Conservation (phyloP, 2,797 vertebrate genomes). For the Enteromius paludinosus region DNA sequence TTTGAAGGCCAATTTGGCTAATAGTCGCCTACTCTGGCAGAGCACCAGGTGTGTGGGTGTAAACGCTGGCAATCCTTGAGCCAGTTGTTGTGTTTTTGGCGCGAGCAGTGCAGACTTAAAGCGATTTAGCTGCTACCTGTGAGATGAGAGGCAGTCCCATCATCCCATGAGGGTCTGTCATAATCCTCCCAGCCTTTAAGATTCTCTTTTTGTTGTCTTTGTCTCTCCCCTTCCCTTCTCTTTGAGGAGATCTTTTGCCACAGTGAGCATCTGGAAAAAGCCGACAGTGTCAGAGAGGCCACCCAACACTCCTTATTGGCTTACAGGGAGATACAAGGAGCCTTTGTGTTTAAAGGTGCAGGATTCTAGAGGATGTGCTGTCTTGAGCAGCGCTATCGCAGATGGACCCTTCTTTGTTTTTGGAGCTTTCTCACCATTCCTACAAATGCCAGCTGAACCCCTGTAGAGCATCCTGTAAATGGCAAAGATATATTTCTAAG, state of each 20-base stretch:
- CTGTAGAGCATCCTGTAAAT: conserved; percentile 33
- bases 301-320: conserved; percentile 70
- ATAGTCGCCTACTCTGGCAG: conserved; percentile 67
- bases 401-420: conserved; percentile 50
- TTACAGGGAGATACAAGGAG: conserved; percentile 73
- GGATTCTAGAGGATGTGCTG: conserved; percentile 54
- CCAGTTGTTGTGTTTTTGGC: conserved; percentile 65
- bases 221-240: conserved; percentile 31
- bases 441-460: conserved; percentile 35
- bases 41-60: conserved; percentile 64
- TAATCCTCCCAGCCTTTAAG: conserved; percentile 34
- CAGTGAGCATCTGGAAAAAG: conserved; percentile 73
- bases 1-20: conserved; percentile 67
- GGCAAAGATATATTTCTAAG: conserved; percentile 37
- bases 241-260: conserved; percentile 66
- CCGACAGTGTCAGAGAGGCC: conserved; percentile 58
- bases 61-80: conserved; percentile 61
- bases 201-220: conserved; percentile 40
- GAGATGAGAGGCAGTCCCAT: conserved; percentile 41
- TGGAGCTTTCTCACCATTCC: conserved; percentile 27
- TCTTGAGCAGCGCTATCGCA: conserved; percentile 40
- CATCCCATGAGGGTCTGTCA: conserved; percentile 25
- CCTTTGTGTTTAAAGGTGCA: conserved; percentile 72
- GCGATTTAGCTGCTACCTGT: conserved; percentile 67
- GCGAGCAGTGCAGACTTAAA: conserved; percentile 67